Percentiles rank a stretch among this genome's conserved stretches.
phyloP scores from a whole-genome alignment of 2,888 invertebrate genomes.

The Papilio demoleus region DNA sequence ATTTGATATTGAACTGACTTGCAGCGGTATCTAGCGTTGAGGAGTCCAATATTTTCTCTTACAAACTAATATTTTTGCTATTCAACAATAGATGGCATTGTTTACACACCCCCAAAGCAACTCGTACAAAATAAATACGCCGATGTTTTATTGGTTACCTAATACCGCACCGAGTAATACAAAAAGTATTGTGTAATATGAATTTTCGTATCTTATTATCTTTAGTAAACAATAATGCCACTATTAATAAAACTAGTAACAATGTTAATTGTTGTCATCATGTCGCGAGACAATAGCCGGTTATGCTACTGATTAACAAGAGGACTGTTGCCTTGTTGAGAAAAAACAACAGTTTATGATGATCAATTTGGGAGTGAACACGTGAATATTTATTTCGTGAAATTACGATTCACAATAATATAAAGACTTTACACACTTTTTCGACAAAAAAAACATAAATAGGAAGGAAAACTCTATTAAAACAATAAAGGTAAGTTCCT shows the following conservation, averaged over 20 bases:
- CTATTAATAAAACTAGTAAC: background rate
- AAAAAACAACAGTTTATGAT: background rate
- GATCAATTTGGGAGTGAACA: background rate
- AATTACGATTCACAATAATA: background rate
- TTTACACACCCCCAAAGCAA: no score
- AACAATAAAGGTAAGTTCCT: no score
- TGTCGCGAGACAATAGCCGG: background rate
- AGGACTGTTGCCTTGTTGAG: background rate
- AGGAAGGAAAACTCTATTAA: no score
- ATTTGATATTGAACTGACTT: no score
- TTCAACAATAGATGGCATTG: slow-evolving; percentile 21
- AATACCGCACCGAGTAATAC: no score
- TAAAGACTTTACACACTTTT: background rate
- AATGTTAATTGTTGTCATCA: slow-evolving; percentile 19
- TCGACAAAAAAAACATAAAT: no score
- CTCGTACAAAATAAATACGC: no score
- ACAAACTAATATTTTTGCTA: background rate
- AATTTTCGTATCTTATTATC: background rate
- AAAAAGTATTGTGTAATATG: no score
- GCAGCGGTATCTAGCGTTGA: background rate
- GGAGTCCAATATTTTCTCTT: background rate
- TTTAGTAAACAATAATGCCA: background rate
- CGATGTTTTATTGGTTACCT: no score
- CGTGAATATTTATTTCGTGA: background rate
- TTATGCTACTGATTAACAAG: background rate